These are phyloP conservation scores for Cheirogaleus medius DNA, from an alignment of 2,113 vertebrate species.

Conservation along the genomic window DNA sequence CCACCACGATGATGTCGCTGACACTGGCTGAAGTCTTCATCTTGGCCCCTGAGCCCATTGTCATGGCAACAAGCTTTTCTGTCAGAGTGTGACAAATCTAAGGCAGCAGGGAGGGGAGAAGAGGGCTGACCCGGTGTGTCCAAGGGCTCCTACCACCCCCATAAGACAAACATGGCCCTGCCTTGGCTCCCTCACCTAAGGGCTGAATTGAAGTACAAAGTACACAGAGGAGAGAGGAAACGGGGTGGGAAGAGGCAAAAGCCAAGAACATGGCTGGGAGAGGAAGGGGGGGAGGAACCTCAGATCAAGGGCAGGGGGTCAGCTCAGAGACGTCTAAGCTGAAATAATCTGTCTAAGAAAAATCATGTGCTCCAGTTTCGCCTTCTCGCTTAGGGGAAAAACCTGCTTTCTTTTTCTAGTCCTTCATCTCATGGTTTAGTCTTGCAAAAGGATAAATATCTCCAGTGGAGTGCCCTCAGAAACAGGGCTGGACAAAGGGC, in stretches of 20 bases:
- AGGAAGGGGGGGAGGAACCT: background rate
- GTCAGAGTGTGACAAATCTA: conserved; percentile 98
- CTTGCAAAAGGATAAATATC: background rate
- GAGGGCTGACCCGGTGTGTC: background rate
- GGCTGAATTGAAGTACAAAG: background rate
- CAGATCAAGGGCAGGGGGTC: background rate
- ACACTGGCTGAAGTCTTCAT: conserved; percentile 95
- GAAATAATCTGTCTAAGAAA: conserved; percentile 64
- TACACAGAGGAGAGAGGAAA: background rate
- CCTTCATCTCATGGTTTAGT: background rate
- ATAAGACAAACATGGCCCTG: background rate
- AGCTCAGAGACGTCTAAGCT: conserved; percentile 38
- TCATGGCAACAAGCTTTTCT: conserved; percentile 97
- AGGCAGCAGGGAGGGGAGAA: background rate
- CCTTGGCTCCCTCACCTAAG: background rate
- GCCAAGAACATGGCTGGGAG: background rate
- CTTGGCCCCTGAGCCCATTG: conserved; percentile 95
- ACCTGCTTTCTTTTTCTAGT: background rate
- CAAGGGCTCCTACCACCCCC: background rate
- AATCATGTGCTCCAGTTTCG: conserved; percentile 55
- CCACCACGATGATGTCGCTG: conserved; percentile 95
- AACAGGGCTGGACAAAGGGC: background rate
- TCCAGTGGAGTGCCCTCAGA: background rate
- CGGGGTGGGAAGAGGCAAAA: background rate
- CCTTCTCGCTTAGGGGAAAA: background rate